phyloP scores from a whole-genome alignment of 2,113 vertebrate species.

The Phylloscopus trochiloides region DNA sequence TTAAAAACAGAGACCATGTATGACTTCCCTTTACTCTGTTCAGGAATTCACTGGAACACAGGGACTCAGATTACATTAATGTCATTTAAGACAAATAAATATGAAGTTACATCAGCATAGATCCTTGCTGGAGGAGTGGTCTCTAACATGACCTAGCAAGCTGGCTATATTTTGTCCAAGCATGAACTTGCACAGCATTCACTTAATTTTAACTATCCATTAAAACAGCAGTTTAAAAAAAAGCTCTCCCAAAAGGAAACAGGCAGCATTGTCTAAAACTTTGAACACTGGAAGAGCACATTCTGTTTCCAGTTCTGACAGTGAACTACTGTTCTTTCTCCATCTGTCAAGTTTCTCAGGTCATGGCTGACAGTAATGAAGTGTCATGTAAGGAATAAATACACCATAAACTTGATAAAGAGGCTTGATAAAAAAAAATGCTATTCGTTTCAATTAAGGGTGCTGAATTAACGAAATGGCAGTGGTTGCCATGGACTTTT shows the following conservation, averaged over 20 bases:
- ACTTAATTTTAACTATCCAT: not conserved
- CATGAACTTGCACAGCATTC: not conserved
- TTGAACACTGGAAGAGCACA: not conserved
- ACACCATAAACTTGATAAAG: not conserved
- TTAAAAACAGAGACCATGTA: not conserved
- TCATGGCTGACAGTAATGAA: not conserved
- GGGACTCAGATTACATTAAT: not conserved
- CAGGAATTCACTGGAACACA: not conserved
- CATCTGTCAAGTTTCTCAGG: not conserved
- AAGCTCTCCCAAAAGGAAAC: not conserved
- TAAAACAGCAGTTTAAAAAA: not conserved
- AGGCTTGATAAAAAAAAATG: not conserved
- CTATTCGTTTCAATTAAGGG: not conserved
- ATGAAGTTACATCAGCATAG: not conserved
- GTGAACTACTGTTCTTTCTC: not conserved
- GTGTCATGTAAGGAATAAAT: not conserved
- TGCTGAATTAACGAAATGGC: not conserved
- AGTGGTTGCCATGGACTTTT: not conserved
- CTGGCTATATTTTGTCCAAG: not conserved
- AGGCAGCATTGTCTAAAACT: not conserved
- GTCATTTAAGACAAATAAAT: not conserved
- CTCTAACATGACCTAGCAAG: not conserved
- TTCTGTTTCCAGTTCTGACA: not conserved
- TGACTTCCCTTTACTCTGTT: not conserved
- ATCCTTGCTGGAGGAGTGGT: not conserved